A percentile compares a stretch with the other conserved stretches of the same genome.
Conservation (phyloP, 1,140 invertebrate genomes). For the Wasmannia auropunctata region DNA sequence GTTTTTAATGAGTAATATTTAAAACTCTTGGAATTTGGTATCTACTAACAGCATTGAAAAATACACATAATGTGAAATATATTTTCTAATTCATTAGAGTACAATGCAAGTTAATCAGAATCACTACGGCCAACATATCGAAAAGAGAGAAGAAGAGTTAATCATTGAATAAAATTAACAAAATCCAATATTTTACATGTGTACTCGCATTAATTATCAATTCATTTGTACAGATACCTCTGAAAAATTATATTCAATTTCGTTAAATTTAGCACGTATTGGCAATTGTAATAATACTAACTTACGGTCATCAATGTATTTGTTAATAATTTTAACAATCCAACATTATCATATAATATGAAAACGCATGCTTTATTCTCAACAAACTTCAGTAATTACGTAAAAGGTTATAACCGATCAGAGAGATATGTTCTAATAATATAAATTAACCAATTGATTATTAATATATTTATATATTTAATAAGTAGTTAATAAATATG, state of each 20-base stretch:
- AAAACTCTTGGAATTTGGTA: not conserved
- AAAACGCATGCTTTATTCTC: not conserved
- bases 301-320: not conserved
- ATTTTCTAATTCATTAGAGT: not conserved
- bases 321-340: conserved; percentile 2
- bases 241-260: not conserved
- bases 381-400: not conserved
- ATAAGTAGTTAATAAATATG: not conserved
- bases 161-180: not conserved
- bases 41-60: not conserved
- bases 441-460: not conserved
- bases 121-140: not conserved
- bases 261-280: not conserved
- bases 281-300: not conserved
- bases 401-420: not conserved
- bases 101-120: not conserved
- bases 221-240: not conserved
- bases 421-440: not conserved
- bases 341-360: not conserved
- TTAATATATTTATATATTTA: not conserved
- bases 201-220: not conserved
- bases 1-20: too few relatives aligned
- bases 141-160: not conserved
- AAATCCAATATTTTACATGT: not conserved
- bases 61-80: not conserved